Base-by-base conservation (phyloP, 2,113 vertebrate genomes). In the Mormoops blainvillei region DNA sequence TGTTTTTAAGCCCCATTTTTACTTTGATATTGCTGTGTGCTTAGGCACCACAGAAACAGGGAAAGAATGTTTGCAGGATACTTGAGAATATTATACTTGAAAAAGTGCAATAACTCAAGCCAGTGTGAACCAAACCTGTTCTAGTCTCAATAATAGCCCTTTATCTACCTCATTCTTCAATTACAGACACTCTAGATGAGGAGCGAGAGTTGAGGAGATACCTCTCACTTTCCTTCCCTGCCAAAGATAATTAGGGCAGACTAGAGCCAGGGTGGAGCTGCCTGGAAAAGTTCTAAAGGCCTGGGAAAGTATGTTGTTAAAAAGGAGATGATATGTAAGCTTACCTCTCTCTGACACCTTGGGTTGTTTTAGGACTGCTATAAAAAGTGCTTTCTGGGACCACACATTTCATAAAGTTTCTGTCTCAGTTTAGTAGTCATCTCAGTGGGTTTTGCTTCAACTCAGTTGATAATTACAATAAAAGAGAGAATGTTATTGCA, bases 401-500 rank as follows among this genome's bases (percentile, higher is more conserved):
- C 73, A 95, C 50, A 68, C 20, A 36, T 76, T 94, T 70, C n/a
- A 76, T 70, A 86, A 97, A 90, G 76, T 92, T 94, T 94, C 78
- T 80, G 2, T 85, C 1, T 8, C 68, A 56, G 50, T 52, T 87
- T 74, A 94, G 45, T 43, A 83, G 50, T 70, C 61, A 93, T 96
- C 89, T 80, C 85, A 43, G n/a, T 96, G 86, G 67, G 67, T 45
- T 94, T 95, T 94, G 22, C 71, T 94, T 95, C 82, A 63, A 94
- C 86, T 91, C 81, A 43, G 67, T 63, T 92, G 82, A 96, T 94
- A 96, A 96, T 96, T 95, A 93, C 81, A 91, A 92, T 94, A 92
- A 68, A 91, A 71, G 52, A 86, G 56, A 89, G 63, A 71, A 92
- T 92, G 71, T 76, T 91, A 95, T 3, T 81, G 56, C 93, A 91